Percentiles rank a stretch among this genome's conserved stretches.
These are phyloP conservation scores for Lepidurus couesii DNA, from an alignment of 1,140 invertebrate species.

Conservation along the genomic window DNA sequence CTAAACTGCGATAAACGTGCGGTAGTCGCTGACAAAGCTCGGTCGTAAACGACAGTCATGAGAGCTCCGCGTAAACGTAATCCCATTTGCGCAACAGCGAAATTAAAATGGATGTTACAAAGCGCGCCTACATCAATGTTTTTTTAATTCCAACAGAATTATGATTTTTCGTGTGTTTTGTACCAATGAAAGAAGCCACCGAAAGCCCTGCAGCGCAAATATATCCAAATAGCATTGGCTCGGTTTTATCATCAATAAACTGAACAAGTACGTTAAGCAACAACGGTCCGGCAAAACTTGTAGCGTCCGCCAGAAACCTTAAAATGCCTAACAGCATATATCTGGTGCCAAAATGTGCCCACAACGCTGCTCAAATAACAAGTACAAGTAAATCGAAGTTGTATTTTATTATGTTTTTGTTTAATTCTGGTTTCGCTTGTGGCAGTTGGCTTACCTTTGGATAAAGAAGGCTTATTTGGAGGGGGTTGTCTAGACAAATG, in stretches of 20 bases:
- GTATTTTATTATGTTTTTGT: neutral
- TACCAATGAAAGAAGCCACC: conserved; percentile 58
- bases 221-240: conserved; percentile 64
- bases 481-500: conserved; percentile 40
- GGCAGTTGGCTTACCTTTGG: conserved; percentile 31
- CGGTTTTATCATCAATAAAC: conserved; percentile 68
- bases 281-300: conserved; percentile 81
- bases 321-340: conserved; percentile 85
- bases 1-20: conserved; percentile 43
- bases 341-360: conserved; percentile 73
- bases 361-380: conserved; percentile 42
- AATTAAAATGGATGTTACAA: conserved; percentile 82
- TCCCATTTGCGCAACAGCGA: conserved; percentile 73
- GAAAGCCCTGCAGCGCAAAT: conserved; percentile 70
- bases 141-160: neutral
- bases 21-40: conserved; percentile 60
- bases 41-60: conserved; percentile 78
- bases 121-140: conserved; percentile 57
- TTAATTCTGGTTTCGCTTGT: conserved; percentile 28
- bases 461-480: conserved; percentile 34
- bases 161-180: conserved; percentile 35
- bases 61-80: conserved; percentile 80
- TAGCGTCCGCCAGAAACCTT: conserved; percentile 73
- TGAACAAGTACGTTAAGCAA: conserved; percentile 73
- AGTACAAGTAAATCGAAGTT: neutral